Base-by-base conservation (phyloP, 2,888 invertebrate species). In the Orgyia antiqua region DNA sequence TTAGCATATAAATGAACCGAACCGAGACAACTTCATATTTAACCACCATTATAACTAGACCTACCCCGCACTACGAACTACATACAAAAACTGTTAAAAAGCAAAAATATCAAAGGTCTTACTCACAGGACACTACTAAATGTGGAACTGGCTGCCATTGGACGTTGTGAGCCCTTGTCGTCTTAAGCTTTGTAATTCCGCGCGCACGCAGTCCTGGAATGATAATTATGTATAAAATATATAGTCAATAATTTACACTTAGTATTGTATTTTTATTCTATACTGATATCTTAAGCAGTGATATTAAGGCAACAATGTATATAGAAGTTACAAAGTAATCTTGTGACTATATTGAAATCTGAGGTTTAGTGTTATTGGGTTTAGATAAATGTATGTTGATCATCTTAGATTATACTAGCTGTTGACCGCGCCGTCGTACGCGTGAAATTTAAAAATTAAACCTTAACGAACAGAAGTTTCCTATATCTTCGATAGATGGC, bases 1-100 rank as follows among this genome's bases (percentile, higher is more conserved):
- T 86, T 84, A 82, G 70, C 82, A 84, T 86, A 82, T 83, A 83
- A 83, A 84, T 82, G 78, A 84, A 76, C 69, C 63, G 45, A 67
- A 67, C 69, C 73, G 61, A 79, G 71, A 83, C 80, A 75, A 79
- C 82, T 83, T 77, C 70, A 82, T 86, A 79, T 58, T 58, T 67
- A 42, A 48, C 54, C 43, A 56, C 79, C 70, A 72, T 13, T 42
- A 12, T 57, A 58, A 40, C 21, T 13, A 33, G 69, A 67, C 33
- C 73, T 52, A 11, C 51, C 53, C 46, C 46, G 31, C 49, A 37
- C 45, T 48, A 5, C 49, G 31, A 25, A 17, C 31, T 46, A 43
- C 33, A 7, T 15, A 37, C 38, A 37, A 42, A 41, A 27, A 26
- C 36, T 41, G n/a, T 29, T 24, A 17, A 28, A 27, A 36, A 50